Conservation (phyloP, 2,888 invertebrate species). For the Mayetiola destructor region DNA sequence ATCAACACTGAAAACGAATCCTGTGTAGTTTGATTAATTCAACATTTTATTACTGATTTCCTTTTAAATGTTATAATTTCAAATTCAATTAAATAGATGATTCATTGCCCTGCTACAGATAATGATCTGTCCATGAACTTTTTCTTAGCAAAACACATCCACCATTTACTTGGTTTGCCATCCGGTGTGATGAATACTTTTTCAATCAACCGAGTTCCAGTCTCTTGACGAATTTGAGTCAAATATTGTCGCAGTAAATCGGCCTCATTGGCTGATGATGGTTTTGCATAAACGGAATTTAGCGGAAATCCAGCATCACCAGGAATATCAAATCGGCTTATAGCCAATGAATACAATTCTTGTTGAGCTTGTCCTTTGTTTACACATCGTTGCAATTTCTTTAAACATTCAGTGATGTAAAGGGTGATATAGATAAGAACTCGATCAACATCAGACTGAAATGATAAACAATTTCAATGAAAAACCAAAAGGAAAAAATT, state of each 20-base stretch:
- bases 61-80: no score
- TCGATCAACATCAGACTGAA: conserved; percentile 76
- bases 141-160: conserved; percentile 97
- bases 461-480: no score
- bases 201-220: conserved; percentile 79
- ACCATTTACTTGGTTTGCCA: conserved; percentile 98
- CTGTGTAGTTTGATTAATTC: background rate
- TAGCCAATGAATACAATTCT: conserved; percentile 92
- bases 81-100: background rate
- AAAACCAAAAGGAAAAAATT: conserved; percentile 18
- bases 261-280: conserved; percentile 59
- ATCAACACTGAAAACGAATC: background rate
- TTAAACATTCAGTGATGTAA: conserved; percentile 94
- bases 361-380: conserved; percentile 79
- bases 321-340: conserved; percentile 90
- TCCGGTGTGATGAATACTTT: conserved; percentile 78
- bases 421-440: conserved; percentile 93
- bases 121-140: conserved; percentile 99
- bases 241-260: conserved; percentile 87
- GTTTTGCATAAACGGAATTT: conserved; percentile 88
- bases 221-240: conserved; percentile 89
- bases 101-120: conserved; percentile 33
- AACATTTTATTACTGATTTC: no score
- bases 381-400: conserved; percentile 81
- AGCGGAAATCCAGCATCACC: conserved; percentile 90